Evolutionary conservation across 2,797 vertebrate species (phyloP), one percentile per base, ranked within the genome.

Genomic region (Prunella strophiata): DNA sequence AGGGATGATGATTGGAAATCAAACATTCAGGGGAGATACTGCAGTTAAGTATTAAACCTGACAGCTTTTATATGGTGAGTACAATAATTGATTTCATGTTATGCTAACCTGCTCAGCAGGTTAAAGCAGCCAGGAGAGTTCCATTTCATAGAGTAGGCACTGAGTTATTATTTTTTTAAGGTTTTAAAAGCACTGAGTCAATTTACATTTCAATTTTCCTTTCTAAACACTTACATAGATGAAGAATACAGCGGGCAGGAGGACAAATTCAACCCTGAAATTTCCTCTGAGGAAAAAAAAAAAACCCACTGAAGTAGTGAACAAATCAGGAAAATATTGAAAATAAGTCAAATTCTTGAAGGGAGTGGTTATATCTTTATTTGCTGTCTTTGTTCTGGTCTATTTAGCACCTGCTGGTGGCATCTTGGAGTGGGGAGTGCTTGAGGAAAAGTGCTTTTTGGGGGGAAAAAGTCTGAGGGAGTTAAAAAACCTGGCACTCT

Each of bases 21-120:
- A 96, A 94, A 84, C 38, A 87, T 95, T 88, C 89, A 82, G 45
- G 58, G 66, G 43, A 95, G 65, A 91, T 73, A 58, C 10, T 61
- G 78, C 27, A 80, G 89, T 80, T 94, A 74, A 78, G 43, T 74
- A 75, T 88, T 78, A 95, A 80, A 73, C 70, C 83, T 95, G 74
- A 85, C 82, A 93, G 83, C 51, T 84, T 71, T 78, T 89, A 82
- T 93, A 62, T 79, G 65, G 82, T 48, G 58, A 36, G 84, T 70
- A 73, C 29, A 89, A 82, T 95, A 97, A 97, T 82, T 93, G 91
- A 96, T 90, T 90, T 88, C 52, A 2, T 86, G 88, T 96, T 97
- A 94, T 80, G 91, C 80, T 92, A 96, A 96, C 80, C 62, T 66
- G 66, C 76, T 96, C 36, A 12, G 77, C 59, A 58, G 89, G 92